Base-by-base conservation (phyloP, 2,797 vertebrate genomes). In the Delichon dasypus region DNA sequence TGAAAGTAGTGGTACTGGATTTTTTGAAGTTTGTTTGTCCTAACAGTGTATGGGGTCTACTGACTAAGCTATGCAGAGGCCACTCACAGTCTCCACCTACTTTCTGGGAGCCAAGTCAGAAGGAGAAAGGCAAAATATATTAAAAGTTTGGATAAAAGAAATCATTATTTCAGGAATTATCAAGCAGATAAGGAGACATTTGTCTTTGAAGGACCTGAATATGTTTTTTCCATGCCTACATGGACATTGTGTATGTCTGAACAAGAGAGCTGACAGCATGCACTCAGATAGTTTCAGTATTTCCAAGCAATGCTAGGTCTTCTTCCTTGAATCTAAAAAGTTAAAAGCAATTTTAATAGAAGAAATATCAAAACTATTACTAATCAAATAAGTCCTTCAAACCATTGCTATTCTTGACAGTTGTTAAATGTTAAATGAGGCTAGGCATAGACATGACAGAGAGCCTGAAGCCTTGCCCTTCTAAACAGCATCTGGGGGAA, bases 341-440 rank as follows among this genome's bases (percentile, higher is more conserved):
- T 34, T 61, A 84, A 80, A 67, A 75, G 44, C 7, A 83, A 62
- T 15, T 87, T 79, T 80, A 91, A 79, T 45, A 80, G 57, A 57
- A 90, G 81, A 93, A 95, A 94, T 87, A 79, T 85, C 66, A 89
- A 91, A 96, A 51, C 65, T 4, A 0, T 87, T 83, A 75, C 48
- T 90, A 96, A 91, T 76, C 55, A 92, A 96, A 88, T 68, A 53
- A 95, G 71, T 78, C 67, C 67, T 89, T 90, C 90, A 88, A 60
- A 90, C 36, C 42, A 85, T 29, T 85, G 74, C 13, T 78, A n/a
- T 53, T 66, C 32, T 16, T 70, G 51, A 47, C 72, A 92, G 51
- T 45, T 82, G 27, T 44, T 89, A 90, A 94, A 83, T 96, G 80
- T 84, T 93, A 93, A 94, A 95, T 85, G 77, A 83, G 38, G 42